Base-by-base conservation (phyloP, 2,888 invertebrate species). In the Dicyrtoma fusca region DNA sequence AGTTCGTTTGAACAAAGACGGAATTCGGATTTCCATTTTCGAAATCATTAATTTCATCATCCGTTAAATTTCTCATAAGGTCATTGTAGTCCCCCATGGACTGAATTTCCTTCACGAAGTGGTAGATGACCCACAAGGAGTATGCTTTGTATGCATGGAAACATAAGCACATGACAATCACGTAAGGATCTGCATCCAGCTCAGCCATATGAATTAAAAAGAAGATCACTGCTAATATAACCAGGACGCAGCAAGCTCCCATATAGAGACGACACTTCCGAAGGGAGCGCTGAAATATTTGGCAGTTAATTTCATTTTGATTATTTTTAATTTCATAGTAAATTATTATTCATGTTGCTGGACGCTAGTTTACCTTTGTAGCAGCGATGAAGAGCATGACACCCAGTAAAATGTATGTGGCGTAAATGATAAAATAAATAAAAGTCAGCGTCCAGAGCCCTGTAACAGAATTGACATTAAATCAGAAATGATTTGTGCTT, bases 101-200 rank as follows among this genome's bases (percentile, higher is more conserved):
- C 13, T 19, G 8, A 14, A 69, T 69, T 44, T 69, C 69, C 19
- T 11, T 13, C 11, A 69, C n/a, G 47, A 69, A 69, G 44, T n/a
- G 0, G 8, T 10, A 34, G 10, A 69, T 45, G 11, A 69, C 49
- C 69, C 69, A 69, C 1, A 69, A 13, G 47, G 47, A 61, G 49
- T 69, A 69, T 1, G 45, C 11, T 21, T 69, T 69, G 59, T 69
- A 69, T 19, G 23, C n/a, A 11, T 45, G 44, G 45, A 69, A 69
- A 10, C 59, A 57, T 0, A 61, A 4, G 23, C 59, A 45, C 6
- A 25, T 44, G 19, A 69, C 47, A 25, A 42, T 45, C n/a, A 69
- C 44, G 25, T 45, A 69, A 6, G 63, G 63, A 21, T 21, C 17
- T 21, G 63, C 63, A 45, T 13, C n/a, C n/a, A 63, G 19, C 21